Base-by-base conservation (phyloP, 2,113 vertebrate genomes). In the Chinchilla lanigera region DNA sequence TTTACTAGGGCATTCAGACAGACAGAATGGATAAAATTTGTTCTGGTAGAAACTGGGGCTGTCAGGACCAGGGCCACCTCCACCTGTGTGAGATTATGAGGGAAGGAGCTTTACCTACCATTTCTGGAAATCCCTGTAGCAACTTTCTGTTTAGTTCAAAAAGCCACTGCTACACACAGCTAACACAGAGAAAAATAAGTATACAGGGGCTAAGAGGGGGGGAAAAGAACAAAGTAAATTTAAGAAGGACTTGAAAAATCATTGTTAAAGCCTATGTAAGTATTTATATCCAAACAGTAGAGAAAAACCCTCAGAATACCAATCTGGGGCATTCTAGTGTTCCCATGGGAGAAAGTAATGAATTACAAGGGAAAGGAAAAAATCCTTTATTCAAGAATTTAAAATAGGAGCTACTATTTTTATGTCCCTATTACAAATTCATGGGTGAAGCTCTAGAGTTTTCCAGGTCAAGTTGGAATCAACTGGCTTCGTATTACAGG, bases 401-500 rank as follows among this genome's bases (percentile, higher is more conserved):
- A 33, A 22, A 86, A 44, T 61, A 38, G 69, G 8, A 28, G 60
- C 60, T 65, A 14, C 33, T 60, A 50, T 69, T 93, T 52, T 38
- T 65, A 58, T 61, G 75, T 24, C 52, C 54, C 56, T 89, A 58
- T 54, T 83, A 82, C 50, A 61, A 77, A 73, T 58, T 80, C 38
- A 58, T 38, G 41, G 89, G 77, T 58, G 58, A 94, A 84, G 41
- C 58, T 78, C 63, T 54, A 67, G 56, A 71, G 30, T 82, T 92
- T 92, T 69, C 92, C 85, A 77, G 69, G 81, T 90, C 60, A 90
- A 94, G 47, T 84, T 52, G 87, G 75, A 93, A 69, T 81, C 84
- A 96, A 56, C 93, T 95, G 88, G 71, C 81, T 94, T 50, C 90
- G 94, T 11, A 93, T 38, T 22, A 1, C 89, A 97, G 50, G 20